Evolutionary conservation across 2,888 invertebrate species (phyloP).

Genomic region (Chymomyza procnemis): DNA sequence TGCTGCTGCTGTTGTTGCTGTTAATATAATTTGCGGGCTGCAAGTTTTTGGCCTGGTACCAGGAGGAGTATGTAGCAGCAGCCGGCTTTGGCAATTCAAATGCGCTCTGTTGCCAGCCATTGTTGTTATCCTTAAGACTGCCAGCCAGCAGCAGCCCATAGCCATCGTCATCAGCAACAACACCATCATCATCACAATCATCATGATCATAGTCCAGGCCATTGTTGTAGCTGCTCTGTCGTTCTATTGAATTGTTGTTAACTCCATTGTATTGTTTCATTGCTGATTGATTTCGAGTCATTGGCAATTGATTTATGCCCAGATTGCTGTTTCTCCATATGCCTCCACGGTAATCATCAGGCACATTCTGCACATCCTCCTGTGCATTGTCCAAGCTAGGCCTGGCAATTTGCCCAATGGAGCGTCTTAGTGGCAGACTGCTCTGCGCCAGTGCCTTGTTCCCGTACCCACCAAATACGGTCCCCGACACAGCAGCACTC

Average conservation of each 20-base stretch:
- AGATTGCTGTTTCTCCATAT: conserved; percentile 16
- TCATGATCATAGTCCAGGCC: conserved; percentile 16
- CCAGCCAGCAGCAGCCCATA: conserved; percentile 9
- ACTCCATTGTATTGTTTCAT: conserved; percentile 55
- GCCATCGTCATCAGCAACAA: not conserved
- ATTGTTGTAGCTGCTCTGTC: conserved; percentile 26
- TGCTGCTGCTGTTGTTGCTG: conserved; percentile 34
- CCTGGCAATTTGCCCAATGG: conserved; percentile 59
- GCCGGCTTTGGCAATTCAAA: conserved; percentile 47
- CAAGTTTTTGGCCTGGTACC: conserved; percentile 48
- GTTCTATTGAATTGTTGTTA: conserved; percentile 36
- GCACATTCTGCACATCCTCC: not conserved
- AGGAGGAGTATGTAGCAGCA: conserved; percentile 8
- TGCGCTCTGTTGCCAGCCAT: conserved; percentile 55
- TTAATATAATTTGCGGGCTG: conserved; percentile 68
- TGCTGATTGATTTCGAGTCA: conserved; percentile 66
- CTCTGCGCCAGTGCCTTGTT: conserved; percentile 18
- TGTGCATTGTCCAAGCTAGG: conserved; percentile 4
- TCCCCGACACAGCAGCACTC: not conserved
- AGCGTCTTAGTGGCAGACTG: conserved; percentile 45
- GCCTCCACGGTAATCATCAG: not conserved
- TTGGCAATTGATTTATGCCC: conserved; percentile 68
- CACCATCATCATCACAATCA: not conserved
- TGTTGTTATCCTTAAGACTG: conserved; percentile 38
- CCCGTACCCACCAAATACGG: not conserved